Conservation (phyloP, 1,140 invertebrate genomes). For the Dreissena polymorpha region DNA sequence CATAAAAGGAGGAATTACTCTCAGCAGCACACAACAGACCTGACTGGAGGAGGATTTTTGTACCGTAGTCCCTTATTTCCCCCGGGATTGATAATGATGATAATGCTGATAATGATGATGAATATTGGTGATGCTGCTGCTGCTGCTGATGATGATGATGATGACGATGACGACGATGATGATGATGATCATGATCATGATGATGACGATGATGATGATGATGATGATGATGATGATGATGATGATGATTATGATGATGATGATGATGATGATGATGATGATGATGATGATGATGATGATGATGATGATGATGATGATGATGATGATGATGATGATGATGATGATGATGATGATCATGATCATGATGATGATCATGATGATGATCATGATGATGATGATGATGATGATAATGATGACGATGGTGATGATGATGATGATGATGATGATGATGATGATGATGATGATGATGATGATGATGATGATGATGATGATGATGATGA, state of each 20-base stretch:
- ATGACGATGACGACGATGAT: too few species aligned
- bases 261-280: background rate
- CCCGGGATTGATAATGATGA: too few species aligned
- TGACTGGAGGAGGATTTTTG: too few species aligned
- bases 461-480: background rate
- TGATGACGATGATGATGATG: constrained; percentile 7
- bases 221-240: background rate
- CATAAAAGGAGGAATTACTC: too few species aligned
- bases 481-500: background rate
- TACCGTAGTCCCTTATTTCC: too few species aligned
- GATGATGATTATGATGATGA: background rate
- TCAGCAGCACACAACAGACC: too few species aligned
- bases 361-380: background rate
- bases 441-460: background rate
- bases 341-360: constrained; percentile 1
- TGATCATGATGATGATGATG: background rate
- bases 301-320: background rate
- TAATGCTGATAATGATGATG: too few species aligned
- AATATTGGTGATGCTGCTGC: too few species aligned
- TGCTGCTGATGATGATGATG: too few species aligned
- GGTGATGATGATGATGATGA: constrained; percentile 4
- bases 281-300: constrained; percentile 7
- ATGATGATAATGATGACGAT: background rate
- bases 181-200: constrained; percentile 3
- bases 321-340: constrained; percentile 13